Evolutionary conservation across 1,140 invertebrate species (phyloP), one percentile per base, ranked within the genome.

Genomic region (Euschistus heros): DNA sequence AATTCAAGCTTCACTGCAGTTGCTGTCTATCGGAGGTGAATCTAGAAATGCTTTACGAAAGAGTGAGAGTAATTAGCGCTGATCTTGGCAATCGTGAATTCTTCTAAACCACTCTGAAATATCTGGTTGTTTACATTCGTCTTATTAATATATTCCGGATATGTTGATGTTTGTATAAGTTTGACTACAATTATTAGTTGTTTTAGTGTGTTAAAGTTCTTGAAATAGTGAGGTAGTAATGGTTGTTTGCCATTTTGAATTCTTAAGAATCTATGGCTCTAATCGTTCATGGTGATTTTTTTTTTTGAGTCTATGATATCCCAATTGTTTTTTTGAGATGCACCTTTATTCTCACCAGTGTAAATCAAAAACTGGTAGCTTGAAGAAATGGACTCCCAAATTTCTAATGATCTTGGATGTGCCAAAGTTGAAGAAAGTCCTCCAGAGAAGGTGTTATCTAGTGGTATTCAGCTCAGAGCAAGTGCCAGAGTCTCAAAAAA

Each of bases 401-500:
- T 26, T 6, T 27, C 54, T 24, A 57, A 57, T 57, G 54, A 57
- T 57, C 24, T 24, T 24, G n/a, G 54, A 8, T 6, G 54, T 57
- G 7, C 15, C 24, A 46, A 63, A 26, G 15, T 27, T 5, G 62
- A 63, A 30, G 63, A 57, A 57, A 64, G 18, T 37, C 47, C 50
- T 20, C 64, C 46, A 17, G 65, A 66, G 18, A 66, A 64, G 59
- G 30, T 47, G 7, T 46, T 47, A 22, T 30, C 65, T 13, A 54
- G 68, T 52, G 67, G 67, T 10, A 66, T 73, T n/a, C 67, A 69
- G 52, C 59, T 73, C 1, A 66, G 72, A 42, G 71, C 72, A 6
- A 72, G 71, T 66, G 72, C 70, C 27, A 63, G 72, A 46, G 72
- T 73, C 2, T 72, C 70, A 10, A 73, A 73, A 66, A 73, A 73